Evolutionary conservation across 2,888 invertebrate genomes (phyloP), one percentile per base, ranked within the genome.

Genomic region (Nephrotoma flavescens): DNA sequence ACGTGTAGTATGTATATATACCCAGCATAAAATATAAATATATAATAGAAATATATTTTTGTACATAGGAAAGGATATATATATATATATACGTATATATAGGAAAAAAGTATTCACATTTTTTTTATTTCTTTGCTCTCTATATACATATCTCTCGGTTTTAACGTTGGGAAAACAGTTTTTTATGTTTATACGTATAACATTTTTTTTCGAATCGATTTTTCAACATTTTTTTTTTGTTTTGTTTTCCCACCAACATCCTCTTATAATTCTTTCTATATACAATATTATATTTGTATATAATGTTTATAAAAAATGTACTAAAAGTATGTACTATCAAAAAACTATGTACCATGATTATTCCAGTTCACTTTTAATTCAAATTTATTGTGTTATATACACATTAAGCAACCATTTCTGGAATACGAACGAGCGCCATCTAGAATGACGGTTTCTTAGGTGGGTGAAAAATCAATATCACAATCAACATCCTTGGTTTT

Each of bases 191-290:
- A 84, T 84, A 19, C 15, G 42, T 41, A 84, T 42, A 84, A 41
- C 84, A 71, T 31, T 84, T 84, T 83, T 19, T 84, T 84, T 84
- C 41, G 15, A 42, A 84, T 84, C 84, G 84, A 84, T 84, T 84
- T 71, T 84, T 84, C 42, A 42, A 84, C 84, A n/a, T n/a, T 84
- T 84, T 83, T 83, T 83, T 83, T 84, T 84, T 84, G 84, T 84
- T 41, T 84, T 84, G 84, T 84, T 84, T 84, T 84, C 42, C 71
- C 71, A 71, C 71, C 71, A 71, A 71, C 71, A 71, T 71, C 71
- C 71, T 71, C 71, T 71, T 71, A 71, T 31, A 31, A 12, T 9
- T 71, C 19, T 71, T 71, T 31, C 31, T 71, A 71, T 71, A 31
- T 71, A 71, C 71, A 19, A 57, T 11, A 57, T 31, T 31, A 31